Evolutionary conservation across 2,888 invertebrate genomes (phyloP), one percentile per base, ranked within the genome.

Genomic region (Leistus spinibarbis): DNA sequence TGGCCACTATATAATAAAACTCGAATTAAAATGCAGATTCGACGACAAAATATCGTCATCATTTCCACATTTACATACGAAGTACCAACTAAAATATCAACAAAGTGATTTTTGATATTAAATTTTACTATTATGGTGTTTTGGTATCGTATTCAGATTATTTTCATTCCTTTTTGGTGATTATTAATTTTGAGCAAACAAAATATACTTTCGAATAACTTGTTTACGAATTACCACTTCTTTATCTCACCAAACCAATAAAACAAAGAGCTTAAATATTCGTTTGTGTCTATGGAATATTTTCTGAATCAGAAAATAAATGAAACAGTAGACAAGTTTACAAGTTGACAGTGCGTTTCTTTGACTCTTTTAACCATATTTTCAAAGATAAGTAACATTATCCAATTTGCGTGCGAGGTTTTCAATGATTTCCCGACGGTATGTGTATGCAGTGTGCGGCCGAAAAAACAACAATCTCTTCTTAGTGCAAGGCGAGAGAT

Each of bases 361-460:
- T 1, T 40, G 40, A 40, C 13, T 40, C 40, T 40, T 40, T 13
- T 40, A 40, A 40, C 40, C 13, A 13, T 40, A 40, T 60, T n/a
- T n/a, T 20, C 60, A 60, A 20, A 60, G 19, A 20, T 10, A 60
- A 60, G 17, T 57, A 57, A 57, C 60, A 19, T 60, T 10, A 60
- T 22, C 19, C 2, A 19, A 60, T 60, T 60, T 60, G 2, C 9
- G 17, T 17, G 60, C 19, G 56, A 19, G 60, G 60, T 60, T 60
- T 60, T 60, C 17, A 10, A 3, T 60, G 60, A 60, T 60, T 60
- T 60, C 60, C 60, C 60, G 60, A 16, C 60, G 60, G 60, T 60
- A 60, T 17, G 60, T 17, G n/a, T n/a, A n/a, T n/a, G n/a, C n/a
- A n/a, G n/a, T n/a, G 60, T 10, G 19, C 17, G 19, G 16, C 10